Percentiles rank a stretch among this genome's conserved stretches.
Conservation (phyloP, 1,140 invertebrate genomes). For the Drosophila kohkoa region DNA sequence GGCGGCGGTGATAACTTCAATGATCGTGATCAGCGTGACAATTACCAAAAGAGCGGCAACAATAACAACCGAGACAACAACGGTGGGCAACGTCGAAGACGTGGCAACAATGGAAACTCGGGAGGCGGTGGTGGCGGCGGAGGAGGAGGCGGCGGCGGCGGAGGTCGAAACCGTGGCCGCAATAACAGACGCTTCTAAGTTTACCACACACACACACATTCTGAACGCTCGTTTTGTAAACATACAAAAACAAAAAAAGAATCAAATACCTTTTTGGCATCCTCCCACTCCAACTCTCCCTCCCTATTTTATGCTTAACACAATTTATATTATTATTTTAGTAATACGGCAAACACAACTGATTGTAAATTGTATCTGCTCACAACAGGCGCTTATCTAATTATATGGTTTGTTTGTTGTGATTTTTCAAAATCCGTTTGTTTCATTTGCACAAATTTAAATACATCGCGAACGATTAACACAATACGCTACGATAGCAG, state of each 20-base stretch:
- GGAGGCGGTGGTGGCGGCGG: constrained; percentile 41
- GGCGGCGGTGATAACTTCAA: constrained; percentile 53
- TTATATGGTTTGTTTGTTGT: constrained; percentile 8
- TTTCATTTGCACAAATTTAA: too few species aligned
- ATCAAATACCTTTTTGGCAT: constrained; percentile 28
- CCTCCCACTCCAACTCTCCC: constrained; percentile 12
- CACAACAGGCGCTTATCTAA: background rate
- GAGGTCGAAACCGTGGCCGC: constrained; percentile 65
- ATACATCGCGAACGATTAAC: constrained; percentile 1
- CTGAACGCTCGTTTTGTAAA: constrained; percentile 22
- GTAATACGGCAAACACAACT: constrained; percentile 28
- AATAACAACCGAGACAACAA: constrained; percentile 45
- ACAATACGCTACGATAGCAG: background rate
- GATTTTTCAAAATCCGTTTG: background rate
- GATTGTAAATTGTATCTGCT: constrained; percentile 23
- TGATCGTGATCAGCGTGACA: constrained; percentile 56
- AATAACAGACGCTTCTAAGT: constrained; percentile 73
- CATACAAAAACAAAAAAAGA: constrained; percentile 11
- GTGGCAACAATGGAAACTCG: constrained; percentile 62
- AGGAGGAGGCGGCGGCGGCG: constrained; percentile 43
- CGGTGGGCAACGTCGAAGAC: constrained; percentile 59
- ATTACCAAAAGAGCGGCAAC: constrained; percentile 58
- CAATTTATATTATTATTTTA: constrained; percentile 51
- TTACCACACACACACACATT: constrained; percentile 27
- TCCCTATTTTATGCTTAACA: constrained; percentile 29